A percentile compares a stretch with the other conserved stretches of the same genome.
phyloP scores from a whole-genome alignment of 2,888 invertebrate species.

The Lagria hirta region DNA sequence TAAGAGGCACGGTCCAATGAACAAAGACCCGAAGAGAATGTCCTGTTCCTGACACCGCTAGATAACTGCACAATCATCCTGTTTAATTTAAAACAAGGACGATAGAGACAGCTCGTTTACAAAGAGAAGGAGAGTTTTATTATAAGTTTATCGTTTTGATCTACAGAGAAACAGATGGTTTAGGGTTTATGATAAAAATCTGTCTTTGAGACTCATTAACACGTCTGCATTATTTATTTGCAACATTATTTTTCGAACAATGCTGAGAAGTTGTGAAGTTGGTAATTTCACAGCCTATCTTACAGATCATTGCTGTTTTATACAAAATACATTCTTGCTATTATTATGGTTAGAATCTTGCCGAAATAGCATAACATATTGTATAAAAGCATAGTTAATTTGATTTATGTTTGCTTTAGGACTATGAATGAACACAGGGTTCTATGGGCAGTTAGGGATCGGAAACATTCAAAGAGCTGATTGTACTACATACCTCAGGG shows the following conservation, averaged over 20 bases:
- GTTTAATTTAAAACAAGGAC: conserved; percentile 25
- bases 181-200: conserved; percentile 11
- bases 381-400: too few species aligned
- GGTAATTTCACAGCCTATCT: too few species aligned
- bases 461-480: too few species aligned
- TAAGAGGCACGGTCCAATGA: conserved; percentile 22
- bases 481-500: too few species aligned
- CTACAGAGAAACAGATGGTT: conserved; percentile 11
- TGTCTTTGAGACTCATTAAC: conserved; percentile 11
- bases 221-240: conserved; percentile 3
- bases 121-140: conserved; percentile 10
- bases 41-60: conserved; percentile 24
- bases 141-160: conserved; percentile 10
- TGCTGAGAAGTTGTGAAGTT: conserved; percentile 20
- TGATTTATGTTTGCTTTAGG: too few species aligned
- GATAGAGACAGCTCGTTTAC: conserved; percentile 6
- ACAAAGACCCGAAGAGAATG: conserved; percentile 18
- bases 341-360: too few species aligned
- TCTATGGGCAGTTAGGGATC: too few species aligned
- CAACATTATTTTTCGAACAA: conserved; percentile 10
- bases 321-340: too few species aligned
- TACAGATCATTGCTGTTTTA: too few species aligned
- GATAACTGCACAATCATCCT: conserved; percentile 27
- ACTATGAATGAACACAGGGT: too few species aligned
- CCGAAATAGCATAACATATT: too few species aligned